These are phyloP conservation scores for Tetragonula carbonaria DNA, from an alignment of 2,888 invertebrate genomes.

Conservation along the genomic window DNA sequence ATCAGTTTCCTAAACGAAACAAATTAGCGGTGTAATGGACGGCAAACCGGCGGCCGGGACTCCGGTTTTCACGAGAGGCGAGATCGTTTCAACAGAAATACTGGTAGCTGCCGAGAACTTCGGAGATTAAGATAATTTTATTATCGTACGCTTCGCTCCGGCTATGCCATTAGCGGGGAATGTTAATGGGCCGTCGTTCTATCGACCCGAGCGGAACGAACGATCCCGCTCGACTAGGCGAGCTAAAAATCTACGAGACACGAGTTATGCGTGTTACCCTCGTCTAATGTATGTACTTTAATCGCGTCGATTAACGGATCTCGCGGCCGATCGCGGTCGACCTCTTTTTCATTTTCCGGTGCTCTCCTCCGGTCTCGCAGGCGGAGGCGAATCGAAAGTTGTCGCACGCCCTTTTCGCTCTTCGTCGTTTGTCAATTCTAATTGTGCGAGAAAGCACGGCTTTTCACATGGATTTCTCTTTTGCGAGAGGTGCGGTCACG, in stretches of 20 bases:
- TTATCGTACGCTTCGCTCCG: slow-evolving; percentile 53
- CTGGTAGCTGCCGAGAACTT: slow-evolving; percentile 59
- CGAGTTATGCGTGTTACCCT: slow-evolving; percentile 56
- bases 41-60: slow-evolving; percentile 23
- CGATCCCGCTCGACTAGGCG: slow-evolving; percentile 57
- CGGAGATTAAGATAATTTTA: slow-evolving; percentile 71
- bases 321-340: slow-evolving; percentile 26
- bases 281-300: slow-evolving; percentile 55
- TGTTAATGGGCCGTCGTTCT: slow-evolving; percentile 66
- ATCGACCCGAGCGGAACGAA: slow-evolving; percentile 66
- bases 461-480: no score
- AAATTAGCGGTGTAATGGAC: slow-evolving; percentile 52
- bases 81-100: slow-evolving; percentile 45
- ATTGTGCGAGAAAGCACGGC: no score
- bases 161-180: slow-evolving; percentile 64
- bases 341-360: slow-evolving; percentile 12
- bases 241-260: slow-evolving; percentile 65
- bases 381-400: not conserved
- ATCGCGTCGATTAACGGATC: slow-evolving; percentile 56
- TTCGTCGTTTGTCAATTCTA: no score
- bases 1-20: slow-evolving; percentile 52
- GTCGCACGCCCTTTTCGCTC: not conserved
- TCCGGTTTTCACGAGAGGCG: slow-evolving; percentile 41
- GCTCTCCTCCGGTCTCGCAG: no score
- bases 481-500: no score